Evolutionary conservation across 2,888 invertebrate species (phyloP), one percentile per base, ranked within the genome.

Genomic region (Lucinisca nassula): DNA sequence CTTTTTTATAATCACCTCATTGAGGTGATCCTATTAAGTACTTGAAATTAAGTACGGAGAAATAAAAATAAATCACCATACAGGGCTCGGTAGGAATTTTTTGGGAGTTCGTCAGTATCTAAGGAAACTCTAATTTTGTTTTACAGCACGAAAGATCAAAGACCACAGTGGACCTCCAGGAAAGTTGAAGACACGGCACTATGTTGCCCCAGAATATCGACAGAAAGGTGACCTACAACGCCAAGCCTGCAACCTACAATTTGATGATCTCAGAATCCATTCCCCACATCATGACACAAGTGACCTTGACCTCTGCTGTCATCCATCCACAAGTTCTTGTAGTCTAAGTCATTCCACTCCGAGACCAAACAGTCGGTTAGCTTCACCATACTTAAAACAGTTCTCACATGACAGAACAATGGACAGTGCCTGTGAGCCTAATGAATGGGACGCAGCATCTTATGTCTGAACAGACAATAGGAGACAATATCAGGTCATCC

Each of bases 181-280:
- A 27, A 90, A 87, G 70, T 81, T 90, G 49, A 85, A 90, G 38
- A 90, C 90, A 1, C 85, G 83, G 30, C 90, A 90, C 70, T 90
- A 90, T 75, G 90, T 90, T 32, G 90, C 90, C 30, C 90, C 90
- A 37, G 90, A 90, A 55, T 90, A 85, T 82, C 78, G 90, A 37
- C 80, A 87, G 24, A 85, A 90, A 58, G 90, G 90, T 1, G 87
- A 87, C 38, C 77, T 90, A 4, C 90, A 90, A 67, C 83, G 90
- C 12, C 87, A 87, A 84, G 90, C 90, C 10, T 90, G 90, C 67
- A 81, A 87, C 78, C 85, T 90, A 61, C 87, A 87, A 70, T 85
- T 85, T 79, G 90, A 87, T 58, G 84, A 87, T 73, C 61, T 75
- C 30, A 81, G 70, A 35, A 84, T 90, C 45, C 87, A 85, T 76